Percentiles rank a stretch among this genome's conserved stretches.
Evolutionary conservation across 1,140 invertebrate species (phyloP).

Genomic region (Agrilus planipennis): DNA sequence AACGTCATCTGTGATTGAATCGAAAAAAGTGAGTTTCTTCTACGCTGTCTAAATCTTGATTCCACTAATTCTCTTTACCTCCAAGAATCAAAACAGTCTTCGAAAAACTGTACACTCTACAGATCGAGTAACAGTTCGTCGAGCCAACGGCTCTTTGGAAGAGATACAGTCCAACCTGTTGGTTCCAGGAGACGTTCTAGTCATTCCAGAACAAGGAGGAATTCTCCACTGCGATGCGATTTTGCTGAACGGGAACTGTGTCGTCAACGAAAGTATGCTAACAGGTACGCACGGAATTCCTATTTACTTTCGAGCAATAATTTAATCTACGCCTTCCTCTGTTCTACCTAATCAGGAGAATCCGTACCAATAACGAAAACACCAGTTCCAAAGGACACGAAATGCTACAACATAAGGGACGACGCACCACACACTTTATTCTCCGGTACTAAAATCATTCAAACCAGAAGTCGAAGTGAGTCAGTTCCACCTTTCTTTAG

Average conservation of each 20-base stretch:
- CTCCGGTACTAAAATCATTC: conserved; percentile 90
- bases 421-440: conserved; percentile 84
- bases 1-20: conserved; percentile 69
- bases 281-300: conserved; percentile 52
- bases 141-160: conserved; percentile 20
- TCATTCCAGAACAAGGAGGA: conserved; percentile 74
- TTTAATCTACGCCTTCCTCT: background rate
- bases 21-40: conserved; percentile 51
- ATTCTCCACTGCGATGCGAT: conserved; percentile 85
- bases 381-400: conserved; percentile 58
- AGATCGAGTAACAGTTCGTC: conserved; percentile 45
- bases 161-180: conserved; percentile 44
- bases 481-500: background rate
- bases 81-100: conserved; percentile 60
- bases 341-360: conserved; percentile 40
- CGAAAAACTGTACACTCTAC: conserved; percentile 54
- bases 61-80: conserved; percentile 2
- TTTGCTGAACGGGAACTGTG: conserved; percentile 75
- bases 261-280: conserved; percentile 94
- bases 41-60: background rate
- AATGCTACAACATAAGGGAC: conserved; percentile 62
- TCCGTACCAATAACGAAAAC: conserved; percentile 90
- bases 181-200: conserved; percentile 88
- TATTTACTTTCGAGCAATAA: background rate
- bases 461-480: conserved; percentile 82